Base-by-base conservation (phyloP, 1,140 invertebrate species). In the Lanistes nyassanus region DNA sequence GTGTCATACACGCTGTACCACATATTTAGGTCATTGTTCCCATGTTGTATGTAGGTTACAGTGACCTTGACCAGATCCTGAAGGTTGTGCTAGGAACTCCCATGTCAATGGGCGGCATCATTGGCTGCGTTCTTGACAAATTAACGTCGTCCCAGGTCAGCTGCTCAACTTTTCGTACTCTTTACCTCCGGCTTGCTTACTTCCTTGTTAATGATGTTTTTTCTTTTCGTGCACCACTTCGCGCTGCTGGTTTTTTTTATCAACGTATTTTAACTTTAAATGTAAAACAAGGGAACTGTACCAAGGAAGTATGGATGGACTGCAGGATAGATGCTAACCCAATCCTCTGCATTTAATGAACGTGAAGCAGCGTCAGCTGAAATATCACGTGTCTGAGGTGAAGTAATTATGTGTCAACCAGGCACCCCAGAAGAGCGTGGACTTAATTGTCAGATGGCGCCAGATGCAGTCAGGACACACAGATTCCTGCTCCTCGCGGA, bases 381-480 rank as follows among this genome's bases (percentile, higher is more conserved):
- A n/a, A n/a, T n/a, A n/a, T n/a, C n/a, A n/a, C n/a, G n/a, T n/a
- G n/a, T n/a, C n/a, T n/a, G n/a, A n/a, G n/a, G n/a, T 21, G 21
- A 36, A 65, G 37, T 19, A 34, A 23, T 23, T 13, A 23, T 65
- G 7, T 13, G 23, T 36, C 26, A n/a, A 21, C 31, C 51, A 78
- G 77, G 77, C 36, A 84, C 76, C 21, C 62, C 53, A n/a, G 82
- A 84, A 64, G 82, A 85, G 64, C 68, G 84, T 19, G 84, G 82
- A 29, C 76, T 85, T n/a, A n/a, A n/a, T n/a, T n/a, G 47, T 80
- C 39, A 77, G 79, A 64, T 85, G 84, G 84, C 66, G 82, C 29
- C 3, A 36, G 11, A 42, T 68, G 66, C 16, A 31, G 47, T 23
- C 23, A 37, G 2, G 31, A n/a, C 26, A 21, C 39, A 26, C 21